Base-by-base conservation (phyloP, 2,113 vertebrate genomes). In the Chionodraco myersi region DNA sequence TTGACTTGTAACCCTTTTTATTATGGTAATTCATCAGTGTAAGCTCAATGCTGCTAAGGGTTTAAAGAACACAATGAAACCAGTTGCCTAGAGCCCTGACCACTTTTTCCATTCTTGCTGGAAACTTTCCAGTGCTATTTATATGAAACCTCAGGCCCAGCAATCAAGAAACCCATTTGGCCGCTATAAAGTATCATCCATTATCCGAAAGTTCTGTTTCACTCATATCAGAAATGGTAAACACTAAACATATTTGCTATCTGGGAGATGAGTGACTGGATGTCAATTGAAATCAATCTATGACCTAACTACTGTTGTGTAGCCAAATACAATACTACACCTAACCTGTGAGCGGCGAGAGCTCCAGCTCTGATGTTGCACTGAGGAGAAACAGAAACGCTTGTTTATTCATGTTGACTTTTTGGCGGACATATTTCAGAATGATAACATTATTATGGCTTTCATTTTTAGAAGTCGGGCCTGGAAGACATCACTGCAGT, bases 71-170 rank as follows among this genome's bases (percentile, higher is more conserved):
- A 86, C 83, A 80, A 79, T 87, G 82, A 83, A 80, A 87, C 78
- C 78, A 85, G 89, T 90, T 89, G 91, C 91, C 89, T 84, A 76
- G 85, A 89, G 90, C 87, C 75, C 77, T 72, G 73, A 88, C 83
- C 86, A 90, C 91, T 91, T 92, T 94, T 93, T 93, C 93, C 91
- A 87, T 90, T 90, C 91, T 91, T 90, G 82, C 87, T 91, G 88
- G 93, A 90, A 94, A 89, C 23, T 91, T 92, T 94, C 93, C 92
- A 92, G 88, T 84, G 88, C 90, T 94, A 91, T 94, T 93, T 94
- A 90, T 91, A 90, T 84, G 80, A 92, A 86, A 90, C 91, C 83
- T 77, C 87, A 85, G 82, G 74, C 84, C 65, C 44, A 26, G 84
- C 86, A 84, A 86, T 92, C 79, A 86, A 88, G 65, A 79, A 81